Evolutionary conservation across 2,797 vertebrate genomes (phyloP).

Genomic region (Poeciliopsis gracilis): DNA sequence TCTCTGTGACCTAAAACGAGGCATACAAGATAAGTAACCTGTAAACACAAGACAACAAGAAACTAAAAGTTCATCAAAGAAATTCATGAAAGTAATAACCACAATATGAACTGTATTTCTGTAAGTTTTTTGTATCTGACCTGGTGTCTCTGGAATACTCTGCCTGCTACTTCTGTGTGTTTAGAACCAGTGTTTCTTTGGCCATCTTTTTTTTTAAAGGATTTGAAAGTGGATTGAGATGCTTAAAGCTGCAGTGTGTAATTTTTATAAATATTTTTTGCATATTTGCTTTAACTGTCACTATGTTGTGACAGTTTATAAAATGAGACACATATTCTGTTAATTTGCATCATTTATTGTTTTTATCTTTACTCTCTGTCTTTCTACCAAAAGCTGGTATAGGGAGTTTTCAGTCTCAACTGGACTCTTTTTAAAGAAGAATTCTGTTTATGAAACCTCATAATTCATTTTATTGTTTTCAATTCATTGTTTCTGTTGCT

Average conservation of each 20-base stretch:
- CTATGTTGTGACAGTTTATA: no score
- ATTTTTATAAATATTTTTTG: no score
- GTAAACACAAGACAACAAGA: slow-evolving; percentile 7
- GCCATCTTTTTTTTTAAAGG: background rate
- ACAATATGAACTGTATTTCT: background rate
- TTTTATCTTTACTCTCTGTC: no score
- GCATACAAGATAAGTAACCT: slow-evolving; percentile 52
- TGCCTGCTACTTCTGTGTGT: background rate
- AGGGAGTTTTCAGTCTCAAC: no score
- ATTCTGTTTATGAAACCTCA: no score
- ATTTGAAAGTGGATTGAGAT: background rate
- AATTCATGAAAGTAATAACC: background rate
- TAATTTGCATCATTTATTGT: no score
- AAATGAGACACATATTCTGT: no score
- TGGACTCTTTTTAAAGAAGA: no score
- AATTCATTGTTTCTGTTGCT: no score
- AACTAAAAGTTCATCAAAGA: background rate
- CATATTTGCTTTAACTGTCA: no score
- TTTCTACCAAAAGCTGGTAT: no score
- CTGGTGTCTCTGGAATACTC: background rate
- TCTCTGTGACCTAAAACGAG: slow-evolving; percentile 69
- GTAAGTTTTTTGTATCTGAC: background rate
- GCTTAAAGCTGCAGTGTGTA: background rate
- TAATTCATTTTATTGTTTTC: no score
- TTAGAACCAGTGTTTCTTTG: background rate